Conservation (phyloP, 2,113 vertebrate genomes). For the Verasper variegatus region DNA sequence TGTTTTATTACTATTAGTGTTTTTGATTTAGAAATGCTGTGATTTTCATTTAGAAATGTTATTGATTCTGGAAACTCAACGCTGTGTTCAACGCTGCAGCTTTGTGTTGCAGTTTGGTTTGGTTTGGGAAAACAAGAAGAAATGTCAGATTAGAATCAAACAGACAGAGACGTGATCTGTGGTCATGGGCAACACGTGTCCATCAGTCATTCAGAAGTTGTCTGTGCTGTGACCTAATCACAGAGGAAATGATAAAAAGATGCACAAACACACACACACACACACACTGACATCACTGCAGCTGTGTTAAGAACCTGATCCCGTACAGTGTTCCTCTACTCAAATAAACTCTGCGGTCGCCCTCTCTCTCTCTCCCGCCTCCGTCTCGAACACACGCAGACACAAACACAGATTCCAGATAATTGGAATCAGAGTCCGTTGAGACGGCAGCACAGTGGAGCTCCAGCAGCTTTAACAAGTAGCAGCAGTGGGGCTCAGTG, state of each 20-base stretch:
- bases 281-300: conserved; percentile 65
- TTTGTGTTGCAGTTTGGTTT: too few relatives aligned
- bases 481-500: conserved; percentile 8
- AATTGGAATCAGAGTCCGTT: conserved; percentile 51
- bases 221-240: not conserved
- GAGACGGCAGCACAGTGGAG: conserved; percentile 8
- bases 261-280: not conserved
- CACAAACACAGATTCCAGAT: conserved; percentile 28
- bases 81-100: too few relatives aligned
- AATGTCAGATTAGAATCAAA: too few relatives aligned
- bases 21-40: too few relatives aligned
- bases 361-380: conserved; percentile 8
- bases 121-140: too few relatives aligned
- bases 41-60: too few relatives aligned
- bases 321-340: conserved; percentile 53
- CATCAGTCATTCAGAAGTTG: not conserved
- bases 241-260: conserved; percentile 26
- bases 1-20: too few relatives aligned
- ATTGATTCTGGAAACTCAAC: too few relatives aligned
- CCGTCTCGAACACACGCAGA: not conserved
- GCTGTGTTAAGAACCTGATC: conserved; percentile 67
- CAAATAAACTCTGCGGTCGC: conserved; percentile 61
- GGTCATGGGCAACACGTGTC: too few relatives aligned
- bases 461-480: conserved; percentile 24
- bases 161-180: not conserved